Conservation (phyloP, 2,113 vertebrate genomes). For the Morone chrysops region DNA sequence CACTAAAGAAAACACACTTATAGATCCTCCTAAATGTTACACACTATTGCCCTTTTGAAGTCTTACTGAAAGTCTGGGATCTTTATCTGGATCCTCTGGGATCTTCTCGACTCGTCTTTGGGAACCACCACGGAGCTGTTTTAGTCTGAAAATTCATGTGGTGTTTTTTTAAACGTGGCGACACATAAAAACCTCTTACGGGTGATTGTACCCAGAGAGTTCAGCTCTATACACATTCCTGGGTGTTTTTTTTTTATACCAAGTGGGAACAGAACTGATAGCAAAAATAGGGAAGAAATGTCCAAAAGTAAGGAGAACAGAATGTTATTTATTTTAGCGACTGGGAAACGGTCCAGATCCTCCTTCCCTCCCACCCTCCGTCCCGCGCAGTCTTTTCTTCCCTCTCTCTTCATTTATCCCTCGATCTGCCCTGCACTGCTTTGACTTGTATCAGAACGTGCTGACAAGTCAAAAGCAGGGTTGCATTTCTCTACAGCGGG, state of each 20-base stretch:
- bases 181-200: background rate
- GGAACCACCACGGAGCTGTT: background rate
- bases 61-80: background rate
- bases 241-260: background rate
- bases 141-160: background rate
- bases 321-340: conserved; percentile 43
- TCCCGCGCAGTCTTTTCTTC: background rate
- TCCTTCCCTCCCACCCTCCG: background rate
- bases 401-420: background rate
- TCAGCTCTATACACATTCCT: conserved; percentile 17
- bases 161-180: background rate
- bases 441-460: background rate
- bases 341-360: conserved; percentile 38
- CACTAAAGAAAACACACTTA: too few relatives aligned
- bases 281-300: conserved; percentile 23
- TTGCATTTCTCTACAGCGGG: background rate
- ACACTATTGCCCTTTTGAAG: background rate
- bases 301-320: conserved; percentile 46
- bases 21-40: too few relatives aligned
- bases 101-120: background rate
- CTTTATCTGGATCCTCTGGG: background rate
- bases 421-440: background rate
- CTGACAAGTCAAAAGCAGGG: conserved; percentile 15
- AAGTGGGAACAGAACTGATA: conserved; percentile 12
- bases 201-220: background rate